phyloP scores from a whole-genome alignment of 2,113 vertebrate species.

The Gasterosteus aculeatus region DNA sequence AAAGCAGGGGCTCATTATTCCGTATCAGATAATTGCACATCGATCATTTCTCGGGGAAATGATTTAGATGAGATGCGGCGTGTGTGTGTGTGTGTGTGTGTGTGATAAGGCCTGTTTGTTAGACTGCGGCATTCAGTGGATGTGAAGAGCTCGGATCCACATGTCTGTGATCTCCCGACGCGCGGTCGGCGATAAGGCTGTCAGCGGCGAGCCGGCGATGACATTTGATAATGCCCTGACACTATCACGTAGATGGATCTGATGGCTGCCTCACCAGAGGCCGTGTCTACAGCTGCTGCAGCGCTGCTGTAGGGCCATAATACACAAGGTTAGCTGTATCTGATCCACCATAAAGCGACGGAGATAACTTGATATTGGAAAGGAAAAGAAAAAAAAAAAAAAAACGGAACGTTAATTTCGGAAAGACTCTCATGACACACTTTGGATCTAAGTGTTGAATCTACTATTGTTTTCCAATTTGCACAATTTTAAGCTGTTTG shows the following conservation, averaged over 20 bases:
- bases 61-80: constrained; percentile 76
- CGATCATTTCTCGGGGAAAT: constrained; percentile 80
- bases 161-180: constrained; percentile 73
- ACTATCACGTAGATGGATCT: constrained; percentile 76
- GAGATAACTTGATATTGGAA: constrained; percentile 63
- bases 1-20: constrained; percentile 75
- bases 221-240: constrained; percentile 79
- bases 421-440: background rate
- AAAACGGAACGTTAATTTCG: constrained; percentile 46
- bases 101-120: constrained; percentile 76
- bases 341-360: constrained; percentile 65
- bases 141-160: constrained; percentile 67
- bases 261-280: constrained; percentile 73
- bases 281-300: constrained; percentile 71
- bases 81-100: constrained; percentile 14
- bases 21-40: constrained; percentile 82
- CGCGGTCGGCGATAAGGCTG: constrained; percentile 69
- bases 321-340: constrained; percentile 57
- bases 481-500: background rate
- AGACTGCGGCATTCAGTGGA: constrained; percentile 58
- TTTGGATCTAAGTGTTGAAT: background rate
- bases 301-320: constrained; percentile 50
- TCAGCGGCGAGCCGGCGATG: constrained; percentile 72
- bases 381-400: background rate
- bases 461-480: background rate